Percentiles rank a stretch among this genome's conserved stretches.
These are phyloP conservation scores for Enoplosus armatus DNA, from an alignment of 2,797 vertebrate species.

Conservation along the genomic window DNA sequence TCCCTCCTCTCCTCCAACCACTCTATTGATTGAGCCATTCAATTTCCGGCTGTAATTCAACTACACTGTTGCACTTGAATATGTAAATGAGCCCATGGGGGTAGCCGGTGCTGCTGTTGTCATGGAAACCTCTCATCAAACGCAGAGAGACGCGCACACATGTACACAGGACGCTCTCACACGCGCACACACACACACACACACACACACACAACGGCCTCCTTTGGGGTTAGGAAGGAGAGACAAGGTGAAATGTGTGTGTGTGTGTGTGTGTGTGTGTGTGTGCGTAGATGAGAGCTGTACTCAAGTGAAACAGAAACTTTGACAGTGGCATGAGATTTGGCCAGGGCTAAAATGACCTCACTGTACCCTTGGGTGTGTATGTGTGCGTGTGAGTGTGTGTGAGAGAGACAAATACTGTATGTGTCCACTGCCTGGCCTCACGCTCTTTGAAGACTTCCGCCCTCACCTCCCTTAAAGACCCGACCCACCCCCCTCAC, in stretches of 20 bases:
- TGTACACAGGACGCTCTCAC: slow-evolving; percentile 26
- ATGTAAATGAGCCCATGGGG: slow-evolving; percentile 82
- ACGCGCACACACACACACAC: slow-evolving; percentile 5
- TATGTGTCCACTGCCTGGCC: slow-evolving; percentile 43
- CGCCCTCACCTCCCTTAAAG: slow-evolving; percentile 37
- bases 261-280: slow-evolving; percentile 26
- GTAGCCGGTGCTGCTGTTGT: slow-evolving; percentile 71
- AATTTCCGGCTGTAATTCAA: slow-evolving; percentile 81
- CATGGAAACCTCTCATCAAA: slow-evolving; percentile 78
- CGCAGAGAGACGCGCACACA: slow-evolving; percentile 22
- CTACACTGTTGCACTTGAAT: slow-evolving; percentile 83
- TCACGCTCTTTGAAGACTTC: slow-evolving; percentile 57
- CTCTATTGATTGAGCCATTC: slow-evolving; percentile 83
- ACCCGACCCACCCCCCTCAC: background rate
- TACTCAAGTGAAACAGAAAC: slow-evolving; percentile 59
- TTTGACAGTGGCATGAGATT: slow-evolving; percentile 60
- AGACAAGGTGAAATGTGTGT: slow-evolving; percentile 69
- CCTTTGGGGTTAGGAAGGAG: slow-evolving; percentile 67
- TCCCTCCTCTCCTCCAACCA: slow-evolving; percentile 47
- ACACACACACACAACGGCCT: slow-evolving; percentile 28
- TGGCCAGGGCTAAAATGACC: slow-evolving; percentile 66
- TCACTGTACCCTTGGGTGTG: slow-evolving; percentile 66
- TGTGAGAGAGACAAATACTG: slow-evolving; percentile 22
- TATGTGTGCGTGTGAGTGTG: slow-evolving; percentile 4
- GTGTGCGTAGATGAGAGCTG: slow-evolving; percentile 28